These are phyloP conservation scores for Pocota personata DNA, from an alignment of 2,888 invertebrate genomes.

Conservation along the genomic window DNA sequence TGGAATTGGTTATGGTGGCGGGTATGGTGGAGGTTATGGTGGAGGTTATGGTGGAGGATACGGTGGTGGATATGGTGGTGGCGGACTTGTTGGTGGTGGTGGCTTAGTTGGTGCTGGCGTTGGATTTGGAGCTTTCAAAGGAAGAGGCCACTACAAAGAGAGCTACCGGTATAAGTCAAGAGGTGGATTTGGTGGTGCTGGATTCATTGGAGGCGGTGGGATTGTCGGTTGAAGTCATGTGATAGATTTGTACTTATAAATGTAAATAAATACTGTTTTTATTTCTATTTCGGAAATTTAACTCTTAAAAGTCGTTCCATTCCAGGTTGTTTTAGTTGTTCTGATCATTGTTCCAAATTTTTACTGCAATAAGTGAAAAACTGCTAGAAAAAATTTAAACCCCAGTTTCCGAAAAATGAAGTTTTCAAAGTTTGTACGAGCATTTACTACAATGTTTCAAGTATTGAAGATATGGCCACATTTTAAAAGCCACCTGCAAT, in stretches of 20 bases:
- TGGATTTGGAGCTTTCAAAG: constrained; percentile 62
- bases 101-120: constrained; percentile 44
- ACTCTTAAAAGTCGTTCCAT: no score
- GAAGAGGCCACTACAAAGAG: constrained; percentile 53
- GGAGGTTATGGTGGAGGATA: constrained; percentile 30
- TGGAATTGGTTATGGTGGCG: constrained; percentile 40
- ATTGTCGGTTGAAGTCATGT: constrained; percentile 27
- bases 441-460: no score
- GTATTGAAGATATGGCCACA: no score
- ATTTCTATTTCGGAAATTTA: no score
- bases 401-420: no score
- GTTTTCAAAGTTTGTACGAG: no score
- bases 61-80: constrained; percentile 27
- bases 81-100: background rate
- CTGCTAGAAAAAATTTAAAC: no score
- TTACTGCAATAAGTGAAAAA: no score
- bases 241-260: background rate
- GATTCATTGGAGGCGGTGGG: constrained; percentile 55
- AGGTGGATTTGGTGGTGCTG: constrained; percentile 55
- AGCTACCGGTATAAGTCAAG: constrained; percentile 42
- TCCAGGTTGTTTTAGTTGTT: no score
- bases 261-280: background rate
- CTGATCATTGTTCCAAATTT: no score
- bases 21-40: constrained; percentile 17
- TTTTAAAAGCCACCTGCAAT: no score